These are phyloP conservation scores for Chironomus tepperi DNA, from an alignment of 1,140 invertebrate species.

Conservation along the genomic window DNA sequence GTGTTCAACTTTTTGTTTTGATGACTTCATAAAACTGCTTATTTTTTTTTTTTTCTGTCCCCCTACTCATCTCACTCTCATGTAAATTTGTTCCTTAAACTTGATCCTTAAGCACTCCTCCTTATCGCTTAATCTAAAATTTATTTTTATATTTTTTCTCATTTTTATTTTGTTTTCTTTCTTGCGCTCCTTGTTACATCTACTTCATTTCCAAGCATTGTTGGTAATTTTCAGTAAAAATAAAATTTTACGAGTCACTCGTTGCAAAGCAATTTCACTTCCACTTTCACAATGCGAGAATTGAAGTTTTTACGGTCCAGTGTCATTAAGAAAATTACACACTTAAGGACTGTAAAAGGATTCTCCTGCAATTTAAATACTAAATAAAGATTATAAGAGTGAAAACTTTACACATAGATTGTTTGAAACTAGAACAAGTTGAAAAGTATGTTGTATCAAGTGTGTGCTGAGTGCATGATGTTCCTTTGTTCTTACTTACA, in stretches of 20 bases:
- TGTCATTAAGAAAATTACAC: constrained; percentile 9
- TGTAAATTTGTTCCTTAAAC: too few relatives aligned
- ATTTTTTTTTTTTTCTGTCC: too few relatives aligned
- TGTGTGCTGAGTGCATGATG: background rate
- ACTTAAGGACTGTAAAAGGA: background rate
- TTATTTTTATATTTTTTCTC: too few relatives aligned
- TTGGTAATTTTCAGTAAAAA: constrained; percentile 2
- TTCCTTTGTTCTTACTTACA: background rate
- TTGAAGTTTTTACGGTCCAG: constrained; percentile 10
- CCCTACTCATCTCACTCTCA: too few relatives aligned
- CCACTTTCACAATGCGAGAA: background rate
- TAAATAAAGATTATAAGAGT: background rate
- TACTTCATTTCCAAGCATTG: background rate
- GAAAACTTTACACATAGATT: background rate
- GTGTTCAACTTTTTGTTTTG: too few relatives aligned
- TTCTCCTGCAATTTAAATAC: constrained; percentile 13
- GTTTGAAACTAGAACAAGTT: background rate
- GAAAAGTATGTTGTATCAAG: background rate
- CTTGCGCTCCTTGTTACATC: background rate
- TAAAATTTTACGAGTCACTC: constrained; percentile 8
- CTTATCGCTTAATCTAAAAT: too few relatives aligned
- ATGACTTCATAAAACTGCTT: too few relatives aligned
- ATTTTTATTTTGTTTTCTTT: too few relatives aligned
- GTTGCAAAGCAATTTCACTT: constrained; percentile 1
- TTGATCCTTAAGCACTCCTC: too few relatives aligned